Evolutionary conservation across 2,888 invertebrate species (phyloP).

Genomic region (Meiosimyza platycephala): DNA sequence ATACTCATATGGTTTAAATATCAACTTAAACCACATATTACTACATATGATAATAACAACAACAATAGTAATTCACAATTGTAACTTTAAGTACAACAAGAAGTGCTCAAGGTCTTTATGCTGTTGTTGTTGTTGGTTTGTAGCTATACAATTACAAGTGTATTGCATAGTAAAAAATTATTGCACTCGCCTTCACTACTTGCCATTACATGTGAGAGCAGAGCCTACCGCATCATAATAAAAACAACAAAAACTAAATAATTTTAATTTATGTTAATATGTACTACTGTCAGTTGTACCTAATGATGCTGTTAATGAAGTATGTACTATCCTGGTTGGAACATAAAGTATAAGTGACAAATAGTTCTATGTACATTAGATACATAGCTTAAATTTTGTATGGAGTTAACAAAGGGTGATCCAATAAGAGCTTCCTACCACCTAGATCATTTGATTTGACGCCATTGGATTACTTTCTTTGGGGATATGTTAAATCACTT

Average conservation of each 20-base stretch:
- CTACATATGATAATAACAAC: constrained; percentile 12
- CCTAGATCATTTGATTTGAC: too few species aligned
- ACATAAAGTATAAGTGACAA: too few species aligned
- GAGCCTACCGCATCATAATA: not conserved
- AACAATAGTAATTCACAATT: not conserved
- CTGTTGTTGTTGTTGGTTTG: constrained; percentile 4
- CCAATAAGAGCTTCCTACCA: too few species aligned
- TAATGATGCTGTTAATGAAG: not conserved
- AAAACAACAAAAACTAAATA: constrained; percentile 10
- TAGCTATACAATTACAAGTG: not conserved
- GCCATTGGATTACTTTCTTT: too few species aligned
- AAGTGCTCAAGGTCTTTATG: constrained; percentile 26
- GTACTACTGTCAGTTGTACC: constrained; percentile 3
- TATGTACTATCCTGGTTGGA: too few species aligned
- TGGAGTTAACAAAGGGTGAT: too few species aligned
- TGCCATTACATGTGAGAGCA: not conserved
- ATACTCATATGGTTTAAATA: constrained; percentile 7
- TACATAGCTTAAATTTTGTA: too few species aligned
- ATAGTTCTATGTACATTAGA: too few species aligned
- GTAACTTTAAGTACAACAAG: not conserved
- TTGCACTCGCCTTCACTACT: not conserved
- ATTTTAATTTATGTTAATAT: constrained; percentile 31
- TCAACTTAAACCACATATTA: constrained; percentile 20
- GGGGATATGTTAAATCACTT: too few species aligned
- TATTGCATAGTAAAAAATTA: not conserved